Percentiles rank a stretch among this genome's conserved stretches.
Conservation (phyloP, 2,888 invertebrate genomes). For the Diloba caeruleocephala region DNA sequence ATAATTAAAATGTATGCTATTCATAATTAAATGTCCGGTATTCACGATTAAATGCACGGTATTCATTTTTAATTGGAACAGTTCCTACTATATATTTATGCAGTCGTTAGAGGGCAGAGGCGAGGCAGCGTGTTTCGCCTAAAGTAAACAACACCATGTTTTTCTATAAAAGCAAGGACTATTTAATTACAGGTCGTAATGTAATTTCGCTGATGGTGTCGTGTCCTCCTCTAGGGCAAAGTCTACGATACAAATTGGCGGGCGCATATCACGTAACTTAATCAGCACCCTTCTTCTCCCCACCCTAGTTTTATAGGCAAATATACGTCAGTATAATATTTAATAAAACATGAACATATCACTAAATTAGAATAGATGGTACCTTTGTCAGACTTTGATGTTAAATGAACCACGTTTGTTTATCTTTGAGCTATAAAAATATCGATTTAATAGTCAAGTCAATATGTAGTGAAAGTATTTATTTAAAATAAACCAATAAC, state of each 20-base stretch:
- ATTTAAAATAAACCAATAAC: too few relatives aligned
- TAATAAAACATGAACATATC: slow-evolving; percentile 40
- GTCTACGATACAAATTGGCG: slow-evolving; percentile 82
- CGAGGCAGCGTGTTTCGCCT: slow-evolving; percentile 35
- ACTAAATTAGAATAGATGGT: slow-evolving; percentile 24
- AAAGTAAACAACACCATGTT: slow-evolving; percentile 67
- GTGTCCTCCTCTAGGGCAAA: slow-evolving; percentile 61
- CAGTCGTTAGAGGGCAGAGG: slow-evolving; percentile 19
- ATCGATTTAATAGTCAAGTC: too few relatives aligned
- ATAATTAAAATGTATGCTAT: too few relatives aligned
- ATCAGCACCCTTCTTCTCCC: slow-evolving; percentile 73
- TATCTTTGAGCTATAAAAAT: slow-evolving; percentile 1
- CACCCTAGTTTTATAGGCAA: slow-evolving; percentile 61
- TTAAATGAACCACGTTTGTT: slow-evolving; percentile 27
- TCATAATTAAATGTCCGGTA: too few relatives aligned
- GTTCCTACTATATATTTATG: slow-evolving; percentile 28
- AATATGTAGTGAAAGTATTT: too few relatives aligned
- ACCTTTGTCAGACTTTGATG: slow-evolving; percentile 11
- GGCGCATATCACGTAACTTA: slow-evolving; percentile 86
- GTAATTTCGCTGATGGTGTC: slow-evolving; percentile 73
- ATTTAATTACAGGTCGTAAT: slow-evolving; percentile 81
- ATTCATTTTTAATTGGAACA: neutral
- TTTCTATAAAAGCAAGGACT: slow-evolving; percentile 70
- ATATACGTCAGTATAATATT: slow-evolving; percentile 50
- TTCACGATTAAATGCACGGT: too few relatives aligned